Evolutionary conservation across 2,113 vertebrate genomes (phyloP).

Genomic region (Engraulis encrasicolus): DNA sequence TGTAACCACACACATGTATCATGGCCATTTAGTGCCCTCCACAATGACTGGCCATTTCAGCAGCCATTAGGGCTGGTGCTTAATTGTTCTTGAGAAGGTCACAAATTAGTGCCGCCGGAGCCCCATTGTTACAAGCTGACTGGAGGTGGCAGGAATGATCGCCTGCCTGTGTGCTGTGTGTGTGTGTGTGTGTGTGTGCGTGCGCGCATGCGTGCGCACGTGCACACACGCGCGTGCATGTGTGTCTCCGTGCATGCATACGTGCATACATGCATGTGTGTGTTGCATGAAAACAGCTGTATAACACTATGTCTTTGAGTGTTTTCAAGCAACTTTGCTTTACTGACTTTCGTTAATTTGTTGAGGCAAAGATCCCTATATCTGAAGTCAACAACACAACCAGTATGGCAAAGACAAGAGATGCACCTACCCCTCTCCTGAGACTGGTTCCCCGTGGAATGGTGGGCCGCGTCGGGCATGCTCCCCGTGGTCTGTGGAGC

Average conservation of each 20-base stretch:
- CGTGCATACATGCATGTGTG: too few relatives aligned
- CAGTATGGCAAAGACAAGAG: not conserved
- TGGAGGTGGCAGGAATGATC: not conserved
- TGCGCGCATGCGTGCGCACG: too few relatives aligned
- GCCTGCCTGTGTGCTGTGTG: too few relatives aligned
- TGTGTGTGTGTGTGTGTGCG: too few relatives aligned
- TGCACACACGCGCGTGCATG: too few relatives aligned
- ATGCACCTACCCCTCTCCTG: slow-evolving; percentile 87
- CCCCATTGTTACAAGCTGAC: not conserved
- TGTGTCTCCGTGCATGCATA: too few relatives aligned
- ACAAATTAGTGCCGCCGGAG: not conserved
- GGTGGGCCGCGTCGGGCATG: slow-evolving; percentile 86
- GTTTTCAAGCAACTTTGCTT: too few relatives aligned
- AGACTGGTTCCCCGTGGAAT: slow-evolving; percentile 87
- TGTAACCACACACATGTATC: not conserved
- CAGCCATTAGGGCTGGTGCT: not conserved
- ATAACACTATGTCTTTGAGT: too few relatives aligned
- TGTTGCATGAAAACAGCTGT: too few relatives aligned
- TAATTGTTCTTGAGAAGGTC: not conserved
- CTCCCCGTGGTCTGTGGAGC: slow-evolving; percentile 86
- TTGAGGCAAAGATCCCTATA: too few relatives aligned
- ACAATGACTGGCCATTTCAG: not conserved
- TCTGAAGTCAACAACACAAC: not conserved
- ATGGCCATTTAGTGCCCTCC: not conserved
- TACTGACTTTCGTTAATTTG: too few relatives aligned